These are phyloP conservation scores for Marisa cornuarietis DNA, from an alignment of 1,140 invertebrate genomes.

Conservation along the genomic window DNA sequence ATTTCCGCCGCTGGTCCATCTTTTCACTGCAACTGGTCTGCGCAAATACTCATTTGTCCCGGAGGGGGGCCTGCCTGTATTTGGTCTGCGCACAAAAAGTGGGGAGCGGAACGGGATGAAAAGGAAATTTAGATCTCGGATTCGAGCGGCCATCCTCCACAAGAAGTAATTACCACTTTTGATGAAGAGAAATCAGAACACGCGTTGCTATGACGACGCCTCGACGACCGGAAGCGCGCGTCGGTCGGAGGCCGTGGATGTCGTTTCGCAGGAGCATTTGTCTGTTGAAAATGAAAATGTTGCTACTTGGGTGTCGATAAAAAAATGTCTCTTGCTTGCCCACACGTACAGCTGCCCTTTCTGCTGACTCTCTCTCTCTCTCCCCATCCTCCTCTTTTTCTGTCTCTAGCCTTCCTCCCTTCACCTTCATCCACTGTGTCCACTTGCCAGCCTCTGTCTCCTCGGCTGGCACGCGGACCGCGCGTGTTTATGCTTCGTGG, in stretches of 20 bases:
- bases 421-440: neutral
- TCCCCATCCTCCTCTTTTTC: neutral
- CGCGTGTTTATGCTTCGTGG: too few species aligned
- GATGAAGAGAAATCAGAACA: constrained; percentile 33
- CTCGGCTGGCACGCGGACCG: too few species aligned
- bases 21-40: constrained; percentile 7
- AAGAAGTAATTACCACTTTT: constrained; percentile 35
- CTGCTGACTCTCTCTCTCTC: constrained; percentile 1
- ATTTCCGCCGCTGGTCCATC: constrained; percentile 6
- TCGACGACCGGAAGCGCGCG: constrained; percentile 29
- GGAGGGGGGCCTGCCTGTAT: constrained; percentile 3
- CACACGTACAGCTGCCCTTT: neutral
- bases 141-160: constrained; percentile 26
- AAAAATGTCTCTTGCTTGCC: neutral
- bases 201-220: constrained; percentile 27
- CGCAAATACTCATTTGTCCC: constrained; percentile 21
- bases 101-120: constrained; percentile 21
- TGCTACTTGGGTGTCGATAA: constrained; percentile 3
- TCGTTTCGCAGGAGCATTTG: constrained; percentile 9
- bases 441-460: neutral
- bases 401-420: neutral
- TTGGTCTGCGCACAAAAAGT: constrained; percentile 23
- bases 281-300: constrained; percentile 32
- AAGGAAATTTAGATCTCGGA: constrained; percentile 35
- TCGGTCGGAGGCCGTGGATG: constrained; percentile 20